Conservation (phyloP, 64 coral and sea anemone genomes). For the Montipora cactus region DNA sequence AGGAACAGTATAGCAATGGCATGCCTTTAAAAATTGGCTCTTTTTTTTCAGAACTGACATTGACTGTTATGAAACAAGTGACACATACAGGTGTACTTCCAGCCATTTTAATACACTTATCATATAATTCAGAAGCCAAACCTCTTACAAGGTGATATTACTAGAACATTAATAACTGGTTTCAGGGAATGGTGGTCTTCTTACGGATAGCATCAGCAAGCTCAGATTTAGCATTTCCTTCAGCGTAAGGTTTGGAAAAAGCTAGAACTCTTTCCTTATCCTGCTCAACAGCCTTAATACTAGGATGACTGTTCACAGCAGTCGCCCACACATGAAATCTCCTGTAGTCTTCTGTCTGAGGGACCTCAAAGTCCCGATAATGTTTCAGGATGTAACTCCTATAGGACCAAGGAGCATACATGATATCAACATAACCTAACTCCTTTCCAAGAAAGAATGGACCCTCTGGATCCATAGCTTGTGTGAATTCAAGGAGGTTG, state of each 20-base stretch:
- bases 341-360: slow-evolving; percentile 24
- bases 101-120: no score
- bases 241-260: slow-evolving; percentile 46
- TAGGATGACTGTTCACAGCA: slow-evolving; percentile 42
- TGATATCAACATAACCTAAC: slow-evolving; percentile 61
- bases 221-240: slow-evolving; percentile 51
- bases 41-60: no score
- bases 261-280: slow-evolving; percentile 51
- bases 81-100: no score
- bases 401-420: slow-evolving; percentile 55
- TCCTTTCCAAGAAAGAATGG: slow-evolving; percentile 47
- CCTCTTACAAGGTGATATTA: no score
- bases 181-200: slow-evolving; percentile 13
- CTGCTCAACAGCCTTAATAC: slow-evolving; percentile 46
- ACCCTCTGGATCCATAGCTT: slow-evolving; percentile 49
- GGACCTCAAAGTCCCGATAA: slow-evolving; percentile 54
- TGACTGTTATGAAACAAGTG: no score
- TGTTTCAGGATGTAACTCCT: slow-evolving; percentile 49
- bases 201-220: slow-evolving; percentile 59
- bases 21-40: no score
- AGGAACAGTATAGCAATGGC: no score
- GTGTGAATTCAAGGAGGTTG: slow-evolving; percentile 29
- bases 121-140: no score
- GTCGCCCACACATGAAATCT: slow-evolving; percentile 52
- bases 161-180: no score